Base-by-base conservation (phyloP, 1,140 invertebrate species). In the Reticulitermes speratus region DNA sequence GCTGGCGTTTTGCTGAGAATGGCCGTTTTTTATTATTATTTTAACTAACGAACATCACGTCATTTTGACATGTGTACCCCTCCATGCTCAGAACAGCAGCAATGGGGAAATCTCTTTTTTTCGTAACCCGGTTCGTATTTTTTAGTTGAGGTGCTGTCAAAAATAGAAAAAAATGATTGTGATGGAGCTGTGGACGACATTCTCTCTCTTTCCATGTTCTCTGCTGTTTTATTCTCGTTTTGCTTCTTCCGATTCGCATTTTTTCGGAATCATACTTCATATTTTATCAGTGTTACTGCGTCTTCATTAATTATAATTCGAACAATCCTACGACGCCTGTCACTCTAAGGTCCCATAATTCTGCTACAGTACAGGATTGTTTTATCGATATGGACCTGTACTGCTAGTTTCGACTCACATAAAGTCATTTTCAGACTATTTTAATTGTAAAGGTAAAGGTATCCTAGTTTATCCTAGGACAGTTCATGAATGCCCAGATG, bases 11-110 rank as follows among this genome's bases (percentile, higher is more conserved):
- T 84, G 83, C 83, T 84, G 83, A 84, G 83, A 84, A 52, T 84
- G 25, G 83, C 83, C 83, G 83, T 84, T 84, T 84, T 84, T 84
- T 52, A 65, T 75, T 75, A 75, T 75, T 75, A 75, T 75, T 75
- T 30, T 84, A 84, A 84, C 83, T 45, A 84, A 84, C 83, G 83
- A 32, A 52, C 83, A 52, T 30, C 65, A 75, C 52, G 83, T 84
- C 83, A 84, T 52, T 84, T 52, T 84, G 83, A 84, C 83, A 52
- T 84, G 83, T 52, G 83, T 84, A 52, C 48, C 83, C n/a, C 83
- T 45, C 83, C 83, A 32, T 52, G 83, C 44, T 75, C 65, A 75
- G 65, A 75, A 30, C 65, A 75, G 65, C 65, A 75, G 65, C 65
- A 75, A 75, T 30, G n/a, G 65, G 65, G 65, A 75, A 65, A 65